These are phyloP conservation scores for Tineola bisselliella DNA, from an alignment of 2,888 invertebrate species.

Conservation along the genomic window DNA sequence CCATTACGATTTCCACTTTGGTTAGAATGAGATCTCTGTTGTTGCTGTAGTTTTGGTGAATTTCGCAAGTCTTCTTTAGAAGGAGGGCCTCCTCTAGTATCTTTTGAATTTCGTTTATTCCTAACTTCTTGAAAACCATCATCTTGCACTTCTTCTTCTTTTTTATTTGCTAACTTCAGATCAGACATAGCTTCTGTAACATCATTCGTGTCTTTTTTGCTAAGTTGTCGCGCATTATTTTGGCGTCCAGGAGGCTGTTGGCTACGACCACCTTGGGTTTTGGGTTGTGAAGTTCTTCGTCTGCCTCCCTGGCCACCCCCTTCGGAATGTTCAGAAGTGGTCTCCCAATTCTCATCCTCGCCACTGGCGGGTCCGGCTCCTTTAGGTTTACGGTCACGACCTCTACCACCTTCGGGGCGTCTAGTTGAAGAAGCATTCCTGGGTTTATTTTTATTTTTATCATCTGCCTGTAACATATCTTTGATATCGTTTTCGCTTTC, in stretches of 20 bases:
- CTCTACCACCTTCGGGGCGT: conserved; percentile 31
- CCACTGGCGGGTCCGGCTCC: conserved; percentile 47
- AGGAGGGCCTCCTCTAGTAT: conserved; percentile 46
- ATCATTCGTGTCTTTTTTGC: conserved; percentile 47
- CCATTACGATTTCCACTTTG: conserved; percentile 56
- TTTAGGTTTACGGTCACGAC: conserved; percentile 48
- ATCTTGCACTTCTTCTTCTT: conserved; percentile 65
- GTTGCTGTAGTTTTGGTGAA: conserved; percentile 19
- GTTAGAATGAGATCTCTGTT: conserved; percentile 56
- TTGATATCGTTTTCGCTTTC: conserved; percentile 49
- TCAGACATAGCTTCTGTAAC: conserved; percentile 53
- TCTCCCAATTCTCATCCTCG: conserved; percentile 79
- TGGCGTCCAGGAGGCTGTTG: conserved; percentile 43
- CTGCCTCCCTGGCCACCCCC: conserved; percentile 40
- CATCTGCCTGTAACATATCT: conserved; percentile 55
- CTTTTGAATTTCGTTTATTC: conserved; percentile 79
- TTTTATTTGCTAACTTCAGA: conserved; percentile 43
- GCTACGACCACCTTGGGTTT: conserved; percentile 41
- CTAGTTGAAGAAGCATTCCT: conserved; percentile 73
- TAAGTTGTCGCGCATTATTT: conserved; percentile 38
- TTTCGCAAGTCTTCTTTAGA: conserved; percentile 44
- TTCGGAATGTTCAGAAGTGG: conserved; percentile 85
- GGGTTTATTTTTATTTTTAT: conserved; percentile 73
- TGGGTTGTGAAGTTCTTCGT: conserved; percentile 42
- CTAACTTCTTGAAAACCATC: conserved; percentile 87